Conservation (phyloP, 2,113 vertebrate genomes). For the Ailurus styani region DNA sequence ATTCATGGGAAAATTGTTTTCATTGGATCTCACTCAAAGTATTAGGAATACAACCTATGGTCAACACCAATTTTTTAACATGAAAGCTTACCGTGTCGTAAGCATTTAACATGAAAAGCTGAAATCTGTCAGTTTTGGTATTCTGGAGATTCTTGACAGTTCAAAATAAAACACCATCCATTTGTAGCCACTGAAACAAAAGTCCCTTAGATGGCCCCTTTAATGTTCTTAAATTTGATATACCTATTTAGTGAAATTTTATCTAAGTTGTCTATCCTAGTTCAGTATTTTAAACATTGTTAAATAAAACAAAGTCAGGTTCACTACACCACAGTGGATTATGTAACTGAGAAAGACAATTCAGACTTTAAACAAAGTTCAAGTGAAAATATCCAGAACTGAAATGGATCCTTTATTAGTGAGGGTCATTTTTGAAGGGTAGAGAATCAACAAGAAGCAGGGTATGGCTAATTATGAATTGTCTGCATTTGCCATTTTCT, state of each 20-base stretch:
- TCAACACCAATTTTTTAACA: conserved; percentile 43
- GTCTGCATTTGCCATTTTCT: neutral
- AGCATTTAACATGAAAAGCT: conserved; percentile 14
- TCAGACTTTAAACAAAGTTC: neutral
- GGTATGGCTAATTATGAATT: neutral
- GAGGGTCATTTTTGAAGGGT: neutral
- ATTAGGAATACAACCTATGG: conserved; percentile 20
- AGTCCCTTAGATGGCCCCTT: neutral
- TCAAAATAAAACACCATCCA: conserved; percentile 40
- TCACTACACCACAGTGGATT: neutral
- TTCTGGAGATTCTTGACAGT: neutral
- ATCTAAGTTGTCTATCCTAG: neutral
- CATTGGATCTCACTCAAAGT: conserved; percentile 13
- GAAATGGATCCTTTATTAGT: neutral
- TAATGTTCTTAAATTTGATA: neutral
- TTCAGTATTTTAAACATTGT: neutral
- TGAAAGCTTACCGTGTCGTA: neutral
- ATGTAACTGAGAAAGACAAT: neutral
- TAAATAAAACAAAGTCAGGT: neutral
- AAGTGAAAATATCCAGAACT: neutral
- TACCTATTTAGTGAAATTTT: neutral
- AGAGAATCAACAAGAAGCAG: neutral
- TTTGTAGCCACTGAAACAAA: neutral
- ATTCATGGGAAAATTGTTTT: conserved; percentile 54
- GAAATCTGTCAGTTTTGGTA: neutral